Evolutionary conservation across 2,888 invertebrate genomes (phyloP).

Genomic region (Harpagoxenus sublaevis): DNA sequence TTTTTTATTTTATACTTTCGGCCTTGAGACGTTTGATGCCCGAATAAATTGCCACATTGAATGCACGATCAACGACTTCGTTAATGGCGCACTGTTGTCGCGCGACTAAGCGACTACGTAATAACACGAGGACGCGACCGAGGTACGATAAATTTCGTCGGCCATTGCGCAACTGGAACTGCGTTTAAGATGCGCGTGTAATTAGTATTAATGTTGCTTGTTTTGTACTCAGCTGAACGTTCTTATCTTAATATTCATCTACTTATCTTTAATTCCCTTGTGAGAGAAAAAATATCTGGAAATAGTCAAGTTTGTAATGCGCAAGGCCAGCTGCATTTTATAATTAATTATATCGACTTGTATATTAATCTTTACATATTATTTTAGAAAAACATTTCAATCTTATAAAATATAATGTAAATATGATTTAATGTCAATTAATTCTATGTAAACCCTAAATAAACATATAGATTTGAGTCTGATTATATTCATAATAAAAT

Average conservation of each 20-base stretch:
- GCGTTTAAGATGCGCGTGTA: conserved; percentile 14
- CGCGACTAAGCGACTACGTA: conserved; percentile 40
- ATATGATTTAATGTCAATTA: conserved; percentile 11
- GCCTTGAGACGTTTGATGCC: background rate
- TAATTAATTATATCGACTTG: background rate
- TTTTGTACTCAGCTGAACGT: background rate
- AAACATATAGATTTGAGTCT: background rate
- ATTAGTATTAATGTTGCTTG: conserved; percentile 35
- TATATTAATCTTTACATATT: background rate
- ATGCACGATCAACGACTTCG: conserved; percentile 45
- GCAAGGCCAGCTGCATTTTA: background rate
- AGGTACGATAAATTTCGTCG: conserved; percentile 51
- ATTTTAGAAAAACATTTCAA: background rate
- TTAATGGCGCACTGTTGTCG: conserved; percentile 49
- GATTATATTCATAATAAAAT: background rate
- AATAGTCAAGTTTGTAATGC: conserved; percentile 13
- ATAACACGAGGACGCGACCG: background rate
- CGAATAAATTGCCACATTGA: background rate
- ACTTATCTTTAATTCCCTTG: background rate
- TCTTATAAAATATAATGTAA: background rate
- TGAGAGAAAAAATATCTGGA: background rate
- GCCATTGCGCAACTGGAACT: conserved; percentile 29
- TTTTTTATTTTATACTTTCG: background rate
- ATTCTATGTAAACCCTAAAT: background rate
- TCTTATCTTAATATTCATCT: conserved; percentile 45